Evolutionary conservation across 2,888 invertebrate species (phyloP), one percentile per base, ranked within the genome.

Genomic region (Eupithecia dodoneata): DNA sequence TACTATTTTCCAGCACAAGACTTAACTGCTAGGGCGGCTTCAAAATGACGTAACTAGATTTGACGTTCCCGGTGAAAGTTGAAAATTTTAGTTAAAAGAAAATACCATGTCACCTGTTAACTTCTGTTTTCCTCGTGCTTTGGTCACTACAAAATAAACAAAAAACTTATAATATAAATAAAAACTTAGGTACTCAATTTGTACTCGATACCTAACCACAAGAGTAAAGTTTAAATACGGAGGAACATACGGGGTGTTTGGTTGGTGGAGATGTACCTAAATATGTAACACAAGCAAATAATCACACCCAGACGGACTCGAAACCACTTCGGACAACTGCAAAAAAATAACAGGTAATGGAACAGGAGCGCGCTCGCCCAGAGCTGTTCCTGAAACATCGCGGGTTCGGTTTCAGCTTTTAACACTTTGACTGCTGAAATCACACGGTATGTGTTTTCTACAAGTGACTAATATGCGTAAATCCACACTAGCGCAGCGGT

Each of bases 361-460:
- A 63, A 63, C n/a, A 30, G 18, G 10, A 30, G 9, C 59, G 10
- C 30, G 18, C 10, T 30, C 18, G 12, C 63, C 59, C 3, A 59
- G 30, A 63, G 63, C 30, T 12, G 63, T 63, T 63, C 63, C 76
- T 71, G 79, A 74, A 77, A 79, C 77, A 74, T 41, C 12, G 65
- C 59, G 65, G 74, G 73, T 79, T 76, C 45, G 3, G 72, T 79
- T 74, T 71, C 79, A 42, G 75, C 79, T 77, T 77, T 79, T 72
- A n/a, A n/a, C n/a, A n/a, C n/a, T n/a, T n/a, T n/a, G n/a, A n/a
- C n/a, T n/a, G n/a, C n/a, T n/a, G n/a, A n/a, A n/a, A n/a, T n/a
- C n/a, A n/a, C n/a, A n/a, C n/a, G n/a, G n/a, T n/a, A n/a, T n/a
- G n/a, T n/a, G n/a, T n/a, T n/a, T n/a, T n/a, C n/a, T n/a, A n/a